Evolutionary conservation across 2,888 invertebrate genomes (phyloP).

Genomic region (Cordilura impudica): DNA sequence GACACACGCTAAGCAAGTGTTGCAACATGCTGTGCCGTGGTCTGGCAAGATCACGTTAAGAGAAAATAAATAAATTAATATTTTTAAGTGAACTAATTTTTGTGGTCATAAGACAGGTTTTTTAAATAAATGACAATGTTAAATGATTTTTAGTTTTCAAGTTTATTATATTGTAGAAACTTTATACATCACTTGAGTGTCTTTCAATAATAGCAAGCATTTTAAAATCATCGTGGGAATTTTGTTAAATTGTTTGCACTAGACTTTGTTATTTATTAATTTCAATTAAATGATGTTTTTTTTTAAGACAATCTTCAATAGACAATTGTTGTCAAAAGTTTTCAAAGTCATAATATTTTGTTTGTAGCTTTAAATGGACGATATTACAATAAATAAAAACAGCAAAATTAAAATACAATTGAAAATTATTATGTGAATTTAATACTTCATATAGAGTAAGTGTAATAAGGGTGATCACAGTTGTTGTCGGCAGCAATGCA

Average conservation of each 20-base stretch:
- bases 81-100: neutral
- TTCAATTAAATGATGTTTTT: slow-evolving; percentile 1
- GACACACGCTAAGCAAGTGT: neutral
- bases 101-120: neutral
- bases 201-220: neutral
- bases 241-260: neutral
- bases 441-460: too few relatives aligned
- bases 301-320: slow-evolving; percentile 5
- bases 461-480: neutral
- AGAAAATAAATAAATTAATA: neutral
- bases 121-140: neutral
- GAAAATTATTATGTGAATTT: neutral
- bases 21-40: neutral
- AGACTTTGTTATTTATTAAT: slow-evolving; percentile 16
- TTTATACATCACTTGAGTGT: neutral
- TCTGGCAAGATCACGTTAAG: neutral
- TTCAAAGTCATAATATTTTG: neutral
- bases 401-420: neutral
- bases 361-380: slow-evolving; percentile 13
- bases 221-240: slow-evolving; percentile 38
- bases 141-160: neutral
- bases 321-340: neutral
- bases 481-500: too few relatives aligned
- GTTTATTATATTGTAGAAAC: too few relatives aligned
- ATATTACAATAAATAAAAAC: slow-evolving; percentile 17